Evolutionary conservation across 2,888 invertebrate genomes (phyloP).

Genomic region (Rhagophthalmus giganteus): DNA sequence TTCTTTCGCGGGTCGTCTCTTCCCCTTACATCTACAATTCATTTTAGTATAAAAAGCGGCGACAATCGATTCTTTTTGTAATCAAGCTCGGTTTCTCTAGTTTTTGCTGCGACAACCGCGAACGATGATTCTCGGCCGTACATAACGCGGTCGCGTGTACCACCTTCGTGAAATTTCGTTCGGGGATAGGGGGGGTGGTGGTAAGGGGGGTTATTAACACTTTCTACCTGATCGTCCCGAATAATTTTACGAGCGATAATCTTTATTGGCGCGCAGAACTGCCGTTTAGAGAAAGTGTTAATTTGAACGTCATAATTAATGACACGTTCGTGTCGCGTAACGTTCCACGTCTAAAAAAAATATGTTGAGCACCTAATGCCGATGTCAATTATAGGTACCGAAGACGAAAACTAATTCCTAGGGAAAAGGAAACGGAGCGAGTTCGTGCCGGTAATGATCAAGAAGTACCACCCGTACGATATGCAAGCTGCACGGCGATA

Average conservation of each 20-base stretch:
- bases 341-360: conserved; percentile 24
- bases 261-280: conserved; percentile 7
- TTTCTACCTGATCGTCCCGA: neutral
- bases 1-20: conserved; percentile 14
- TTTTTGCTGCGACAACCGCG: conserved; percentile 20
- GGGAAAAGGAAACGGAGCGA: conserved; percentile 13
- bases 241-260: neutral
- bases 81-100: conserved; percentile 26
- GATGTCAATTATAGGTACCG: conserved; percentile 20
- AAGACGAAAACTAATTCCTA: conserved; percentile 27
- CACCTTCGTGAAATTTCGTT: conserved; percentile 7
- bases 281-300: conserved; percentile 19
- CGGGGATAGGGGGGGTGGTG: conserved; percentile 8
- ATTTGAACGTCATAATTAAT: conserved; percentile 27
- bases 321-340: conserved; percentile 19
- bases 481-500: conserved; percentile 28
- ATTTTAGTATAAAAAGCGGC: conserved; percentile 24
- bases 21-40: conserved; percentile 22
- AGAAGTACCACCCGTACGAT: conserved; percentile 10
- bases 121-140: conserved; percentile 7
- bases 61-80: conserved; percentile 25
- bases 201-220: conserved; percentile 3
- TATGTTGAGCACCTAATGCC: conserved; percentile 25
- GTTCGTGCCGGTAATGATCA: conserved; percentile 25
- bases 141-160: conserved; percentile 1